These are phyloP conservation scores for Hirtodrosophila duncani DNA, from an alignment of 2,888 invertebrate genomes.

Conservation along the genomic window DNA sequence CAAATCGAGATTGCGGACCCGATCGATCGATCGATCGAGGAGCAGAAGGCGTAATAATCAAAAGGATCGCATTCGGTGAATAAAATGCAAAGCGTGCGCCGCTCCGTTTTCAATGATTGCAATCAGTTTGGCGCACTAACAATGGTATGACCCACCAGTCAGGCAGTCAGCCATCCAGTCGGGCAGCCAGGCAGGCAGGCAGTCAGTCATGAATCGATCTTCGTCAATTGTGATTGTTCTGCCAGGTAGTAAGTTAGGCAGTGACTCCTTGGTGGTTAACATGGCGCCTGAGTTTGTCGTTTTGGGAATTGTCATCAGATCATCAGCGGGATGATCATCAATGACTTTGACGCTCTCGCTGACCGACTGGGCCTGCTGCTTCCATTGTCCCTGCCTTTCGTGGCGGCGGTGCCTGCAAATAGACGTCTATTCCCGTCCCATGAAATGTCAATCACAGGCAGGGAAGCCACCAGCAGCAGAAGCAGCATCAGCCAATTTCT, in stretches of 20 bases:
- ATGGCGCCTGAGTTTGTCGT: slow-evolving; percentile 78
- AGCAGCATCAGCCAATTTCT: slow-evolving; percentile 22
- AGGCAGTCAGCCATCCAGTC: slow-evolving; percentile 19
- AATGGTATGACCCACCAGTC: no score
- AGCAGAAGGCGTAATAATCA: slow-evolving; percentile 41
- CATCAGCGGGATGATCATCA: slow-evolving; percentile 64
- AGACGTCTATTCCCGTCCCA: slow-evolving; percentile 75
- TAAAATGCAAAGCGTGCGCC: slow-evolving; percentile 60
- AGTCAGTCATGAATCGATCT: slow-evolving; percentile 69
- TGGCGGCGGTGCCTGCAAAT: slow-evolving; percentile 55
- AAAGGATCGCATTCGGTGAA: slow-evolving; percentile 64
- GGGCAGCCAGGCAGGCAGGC: not conserved
- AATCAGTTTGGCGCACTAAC: slow-evolving; percentile 53
- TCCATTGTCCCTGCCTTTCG: slow-evolving; percentile 39
- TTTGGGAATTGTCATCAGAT: slow-evolving; percentile 75
- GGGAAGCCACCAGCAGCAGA: slow-evolving; percentile 45
- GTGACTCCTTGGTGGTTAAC: slow-evolving; percentile 69
- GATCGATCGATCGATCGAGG: slow-evolving; percentile 21
- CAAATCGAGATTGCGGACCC: slow-evolving; percentile 36
- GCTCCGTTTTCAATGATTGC: slow-evolving; percentile 40
- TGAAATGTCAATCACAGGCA: slow-evolving; percentile 77
- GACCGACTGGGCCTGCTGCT: slow-evolving; percentile 5
- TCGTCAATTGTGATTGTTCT: slow-evolving; percentile 45
- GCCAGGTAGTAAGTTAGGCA: slow-evolving; percentile 45
- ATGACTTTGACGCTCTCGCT: slow-evolving; percentile 48